These are phyloP conservation scores for Synergus umbraculus DNA, from an alignment of 2,888 invertebrate species.

Conservation along the genomic window DNA sequence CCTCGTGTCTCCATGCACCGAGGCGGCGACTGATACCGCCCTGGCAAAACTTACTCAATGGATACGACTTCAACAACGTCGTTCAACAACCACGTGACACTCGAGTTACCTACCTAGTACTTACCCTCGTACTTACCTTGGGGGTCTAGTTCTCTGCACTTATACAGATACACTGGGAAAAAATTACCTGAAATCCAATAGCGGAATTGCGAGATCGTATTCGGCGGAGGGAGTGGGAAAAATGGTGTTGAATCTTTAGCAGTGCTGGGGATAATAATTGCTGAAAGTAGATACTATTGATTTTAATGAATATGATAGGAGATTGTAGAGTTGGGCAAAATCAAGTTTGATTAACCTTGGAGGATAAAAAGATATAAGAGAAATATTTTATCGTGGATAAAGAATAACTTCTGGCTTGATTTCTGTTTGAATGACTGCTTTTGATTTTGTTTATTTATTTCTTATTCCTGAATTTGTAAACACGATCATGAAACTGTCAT, in stretches of 20 bases:
- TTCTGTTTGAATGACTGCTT: too few species aligned
- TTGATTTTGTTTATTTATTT: too few species aligned
- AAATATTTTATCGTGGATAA: too few species aligned
- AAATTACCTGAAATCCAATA: slow-evolving; percentile 30
- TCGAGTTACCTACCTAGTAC: slow-evolving; percentile 6
- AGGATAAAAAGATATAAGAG: too few species aligned
- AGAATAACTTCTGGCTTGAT: too few species aligned
- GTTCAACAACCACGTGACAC: slow-evolving; percentile 42
- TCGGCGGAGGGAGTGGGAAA: not conserved
- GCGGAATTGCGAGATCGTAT: slow-evolving; percentile 1
- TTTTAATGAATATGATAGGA: slow-evolving; percentile 16
- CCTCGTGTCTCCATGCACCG: slow-evolving; percentile 28
- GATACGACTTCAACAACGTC: slow-evolving; percentile 26
- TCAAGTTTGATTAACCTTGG: too few species aligned
- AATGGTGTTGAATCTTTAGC: slow-evolving; percentile 27
- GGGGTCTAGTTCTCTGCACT: not conserved
- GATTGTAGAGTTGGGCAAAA: too few species aligned
- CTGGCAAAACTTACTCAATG: slow-evolving; percentile 40
- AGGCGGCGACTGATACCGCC: slow-evolving; percentile 34
- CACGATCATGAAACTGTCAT: too few species aligned
- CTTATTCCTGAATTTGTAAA: too few species aligned
- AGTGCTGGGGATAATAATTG: slow-evolving; percentile 30
- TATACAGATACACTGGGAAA: slow-evolving; percentile 1
- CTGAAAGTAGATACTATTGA: slow-evolving; percentile 28
- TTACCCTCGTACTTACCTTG: not conserved